Base-by-base conservation (phyloP, 2,113 vertebrate species). In the Trematomus loennbergii region DNA sequence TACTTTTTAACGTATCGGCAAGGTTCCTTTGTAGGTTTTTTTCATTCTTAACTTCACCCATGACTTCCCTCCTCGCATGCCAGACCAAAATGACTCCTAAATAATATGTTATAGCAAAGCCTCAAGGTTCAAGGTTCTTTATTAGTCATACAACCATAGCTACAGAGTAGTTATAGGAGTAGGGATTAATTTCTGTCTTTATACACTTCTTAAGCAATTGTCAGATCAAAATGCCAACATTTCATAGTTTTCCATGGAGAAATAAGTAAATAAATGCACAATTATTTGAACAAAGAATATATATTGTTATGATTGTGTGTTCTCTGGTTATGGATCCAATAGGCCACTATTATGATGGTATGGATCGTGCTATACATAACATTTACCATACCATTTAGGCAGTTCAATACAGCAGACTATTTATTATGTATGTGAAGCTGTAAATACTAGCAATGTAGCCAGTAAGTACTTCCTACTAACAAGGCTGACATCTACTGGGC, bases 401-500 rank as follows among this genome's bases (percentile, higher is more conserved):
- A 45, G 49, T 55, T 75, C 22, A 68, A 22, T 13, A 43, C 20
- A 62, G 49, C 9, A 45, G 40, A 55, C 45, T 17, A 46, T 48
- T 53, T 74, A 1, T 50, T 49, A 3, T 73, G 25, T 18, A 50
- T 55, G 45, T 46, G 20, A 53, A 15, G 53, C 3, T 63, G 16
- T 67, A 55, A 75, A 77, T 61, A 83, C 4, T 18, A 61, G 18
- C 17, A 63, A 20, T 33, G 45, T 8, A 71, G 58, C 72, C 40
- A 48, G 3, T 7, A 45, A 25, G 40, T 17, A 29, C 48, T 75
- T 82, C 57, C 22, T 62, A n/a, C 50, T 78, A 73, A 43, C 88
- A 88, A 88, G 61, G 73, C 83, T 91, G 91, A 85, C 93, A 91
- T 86, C 93, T 93, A 76, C 83, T 93, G 93, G 90, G 12, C 73